Base-by-base conservation (phyloP, 1,140 invertebrate species). In the Orchesella cincta region DNA sequence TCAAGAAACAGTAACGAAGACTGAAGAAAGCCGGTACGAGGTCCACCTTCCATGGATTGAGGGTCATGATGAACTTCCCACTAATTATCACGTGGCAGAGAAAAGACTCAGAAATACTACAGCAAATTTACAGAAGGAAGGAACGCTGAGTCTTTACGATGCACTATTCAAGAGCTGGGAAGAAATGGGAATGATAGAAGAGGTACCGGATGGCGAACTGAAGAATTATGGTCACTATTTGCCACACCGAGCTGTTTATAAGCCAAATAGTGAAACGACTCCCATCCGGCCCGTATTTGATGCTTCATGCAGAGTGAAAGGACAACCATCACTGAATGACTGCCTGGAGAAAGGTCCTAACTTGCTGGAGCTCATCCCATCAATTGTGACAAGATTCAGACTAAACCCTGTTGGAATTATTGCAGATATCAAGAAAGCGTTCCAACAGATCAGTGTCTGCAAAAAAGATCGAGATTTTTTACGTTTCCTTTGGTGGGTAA, bases 281-380 rank as follows among this genome's bases (percentile, higher is more conserved):
- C 73, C 77, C 35, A 36, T 80, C 81, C 77, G 83, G 1, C 80
- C 80, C 71, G 51, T 85, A 52, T 83, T 84, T 33, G 62, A 79
- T 26, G 73, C 73, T 0, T 81, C 83, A 3, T 72, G 76, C 31
- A 80, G 77, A 83, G 1, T 62, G 83, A 75, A 82, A 77, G 51
- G 76, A 29, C 36, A 14, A 18, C 80, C 83, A 14, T 85, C 84
- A 0, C 78, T 85, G 20, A 86, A 86, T 79, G 71, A 85, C 23
- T 85, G 83, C 76, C 73, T 85, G 2, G 83, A 85, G 64, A 84
- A 83, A 54, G 85, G 84, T 35, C 8, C 8, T 12, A 46, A 46
- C 20, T 20, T 46, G n/a, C n/a, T n/a, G n/a, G n/a, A n/a, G n/a
- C n/a, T n/a, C n/a, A n/a, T n/a, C n/a, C n/a, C n/a, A n/a, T n/a